Conservation (phyloP, 2,888 invertebrate genomes). For the Blera fallax region DNA sequence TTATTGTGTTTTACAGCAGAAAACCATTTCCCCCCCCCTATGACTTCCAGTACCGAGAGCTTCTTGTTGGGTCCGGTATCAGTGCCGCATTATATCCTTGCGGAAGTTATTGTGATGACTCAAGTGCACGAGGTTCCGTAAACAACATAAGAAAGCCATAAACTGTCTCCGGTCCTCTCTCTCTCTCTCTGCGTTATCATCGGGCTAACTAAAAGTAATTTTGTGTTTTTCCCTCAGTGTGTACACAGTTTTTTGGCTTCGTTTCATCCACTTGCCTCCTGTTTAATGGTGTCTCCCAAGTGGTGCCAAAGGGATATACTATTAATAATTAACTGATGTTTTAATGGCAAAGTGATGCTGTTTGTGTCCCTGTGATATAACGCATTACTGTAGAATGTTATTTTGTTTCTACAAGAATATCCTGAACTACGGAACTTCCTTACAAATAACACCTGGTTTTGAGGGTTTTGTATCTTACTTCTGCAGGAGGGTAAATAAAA, state of each 20-base stretch:
- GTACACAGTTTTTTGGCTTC: background rate
- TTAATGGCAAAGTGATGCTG: slow-evolving; percentile 27
- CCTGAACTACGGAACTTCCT: background rate
- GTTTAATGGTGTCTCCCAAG: slow-evolving; percentile 15
- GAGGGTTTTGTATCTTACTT: background rate
- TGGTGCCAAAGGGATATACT: slow-evolving; percentile 15
- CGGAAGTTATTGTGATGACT: slow-evolving; percentile 27
- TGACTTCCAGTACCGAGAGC: background rate
- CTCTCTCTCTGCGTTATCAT: background rate
- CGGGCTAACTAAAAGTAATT: background rate
- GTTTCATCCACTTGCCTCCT: background rate
- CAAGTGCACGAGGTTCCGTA: slow-evolving; percentile 22
- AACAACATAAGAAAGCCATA: slow-evolving; percentile 28
- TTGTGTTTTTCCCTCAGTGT: background rate
- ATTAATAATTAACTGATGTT: slow-evolving; percentile 31
- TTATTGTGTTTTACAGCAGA: background rate
- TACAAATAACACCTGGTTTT: background rate
- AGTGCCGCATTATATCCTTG: slow-evolving; percentile 15
- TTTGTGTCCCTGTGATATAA: background rate
- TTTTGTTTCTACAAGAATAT: background rate
- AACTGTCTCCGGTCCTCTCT: background rate
- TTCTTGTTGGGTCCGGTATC: background rate
- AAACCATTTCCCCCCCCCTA: background rate
- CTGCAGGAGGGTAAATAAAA: too few relatives aligned
- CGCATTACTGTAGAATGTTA: background rate